Evolutionary conservation across 1,140 invertebrate species (phyloP).

Genomic region (Carposina sasakii): DNA sequence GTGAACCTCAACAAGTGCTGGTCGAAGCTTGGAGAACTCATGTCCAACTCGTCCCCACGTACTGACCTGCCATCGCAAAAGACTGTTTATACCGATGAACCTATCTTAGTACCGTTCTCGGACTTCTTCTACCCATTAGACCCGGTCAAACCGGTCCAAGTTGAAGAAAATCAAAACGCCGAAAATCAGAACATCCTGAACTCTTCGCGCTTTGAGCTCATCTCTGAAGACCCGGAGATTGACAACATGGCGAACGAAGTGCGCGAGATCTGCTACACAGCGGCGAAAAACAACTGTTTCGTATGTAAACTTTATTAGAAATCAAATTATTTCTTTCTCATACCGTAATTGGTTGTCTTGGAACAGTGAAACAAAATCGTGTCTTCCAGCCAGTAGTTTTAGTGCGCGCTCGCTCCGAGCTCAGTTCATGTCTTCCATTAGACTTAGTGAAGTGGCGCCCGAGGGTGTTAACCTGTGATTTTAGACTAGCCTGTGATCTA

Average conservation of each 20-base stretch:
- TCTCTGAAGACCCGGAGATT: slow-evolving; percentile 58
- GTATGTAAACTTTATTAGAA: slow-evolving; percentile 66
- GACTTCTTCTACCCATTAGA: slow-evolving; percentile 58
- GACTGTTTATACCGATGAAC: slow-evolving; percentile 56
- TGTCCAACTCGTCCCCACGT: slow-evolving; percentile 58
- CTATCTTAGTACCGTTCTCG: slow-evolving; percentile 51
- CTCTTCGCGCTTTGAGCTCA: slow-evolving; percentile 53
- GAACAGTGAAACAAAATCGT: slow-evolving; percentile 66
- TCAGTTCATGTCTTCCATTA: slow-evolving; percentile 64
- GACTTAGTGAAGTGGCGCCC: slow-evolving; percentile 44
- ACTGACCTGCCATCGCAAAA: slow-evolving; percentile 62
- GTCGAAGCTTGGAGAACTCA: slow-evolving; percentile 73
- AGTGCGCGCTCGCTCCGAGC: slow-evolving; percentile 39
- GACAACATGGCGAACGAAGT: slow-evolving; percentile 74
- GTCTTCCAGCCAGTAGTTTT: slow-evolving; percentile 66
- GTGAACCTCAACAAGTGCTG: slow-evolving; percentile 75
- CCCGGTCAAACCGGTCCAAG: slow-evolving; percentile 53
- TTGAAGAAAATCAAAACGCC: slow-evolving; percentile 55
- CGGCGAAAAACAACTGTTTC: slow-evolving; percentile 44
- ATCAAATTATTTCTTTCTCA: slow-evolving; percentile 30
- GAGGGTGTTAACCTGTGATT: too few species aligned
- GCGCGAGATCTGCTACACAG: slow-evolving; percentile 65
- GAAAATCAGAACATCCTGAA: slow-evolving; percentile 57
- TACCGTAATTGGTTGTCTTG: slow-evolving; percentile 33
- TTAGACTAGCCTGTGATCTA: slow-evolving; percentile 32